phyloP scores from a whole-genome alignment of 2,113 vertebrate species.

The Acanthisitta chloris region DNA sequence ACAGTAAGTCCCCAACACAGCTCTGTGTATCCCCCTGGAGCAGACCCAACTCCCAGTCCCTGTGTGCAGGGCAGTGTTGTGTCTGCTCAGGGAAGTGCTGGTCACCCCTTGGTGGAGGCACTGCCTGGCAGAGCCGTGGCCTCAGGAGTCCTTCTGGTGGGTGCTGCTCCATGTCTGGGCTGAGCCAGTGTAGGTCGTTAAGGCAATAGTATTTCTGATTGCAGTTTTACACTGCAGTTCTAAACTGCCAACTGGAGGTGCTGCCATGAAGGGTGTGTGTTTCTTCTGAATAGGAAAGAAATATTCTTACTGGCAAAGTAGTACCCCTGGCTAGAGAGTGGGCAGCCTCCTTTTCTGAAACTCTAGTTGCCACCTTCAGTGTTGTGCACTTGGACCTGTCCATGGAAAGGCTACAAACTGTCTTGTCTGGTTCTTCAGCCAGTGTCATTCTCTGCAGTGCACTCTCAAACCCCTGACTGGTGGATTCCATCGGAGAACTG shows the following conservation, averaged over 20 bases:
- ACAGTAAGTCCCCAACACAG: background rate
- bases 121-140: background rate
- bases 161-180: background rate
- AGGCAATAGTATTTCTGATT: background rate
- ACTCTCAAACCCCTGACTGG: background rate
- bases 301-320: background rate
- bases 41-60: background rate
- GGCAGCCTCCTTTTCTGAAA: background rate
- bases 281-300: background rate
- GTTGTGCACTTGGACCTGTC: background rate
- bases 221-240: background rate
- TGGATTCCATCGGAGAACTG: background rate
- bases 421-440: background rate
- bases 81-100: background rate
- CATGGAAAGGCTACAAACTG: background rate
- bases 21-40: background rate
- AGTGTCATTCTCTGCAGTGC: background rate
- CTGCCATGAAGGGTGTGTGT: background rate
- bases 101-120: fast-evolving
- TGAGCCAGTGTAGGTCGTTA: background rate
- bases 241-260: background rate
- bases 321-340: background rate
- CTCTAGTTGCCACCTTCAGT: background rate
- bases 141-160: background rate
- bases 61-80: fast-evolving